Evolutionary conservation across 2,113 vertebrate genomes (phyloP).

Genomic region (Gallinago undulata): DNA sequence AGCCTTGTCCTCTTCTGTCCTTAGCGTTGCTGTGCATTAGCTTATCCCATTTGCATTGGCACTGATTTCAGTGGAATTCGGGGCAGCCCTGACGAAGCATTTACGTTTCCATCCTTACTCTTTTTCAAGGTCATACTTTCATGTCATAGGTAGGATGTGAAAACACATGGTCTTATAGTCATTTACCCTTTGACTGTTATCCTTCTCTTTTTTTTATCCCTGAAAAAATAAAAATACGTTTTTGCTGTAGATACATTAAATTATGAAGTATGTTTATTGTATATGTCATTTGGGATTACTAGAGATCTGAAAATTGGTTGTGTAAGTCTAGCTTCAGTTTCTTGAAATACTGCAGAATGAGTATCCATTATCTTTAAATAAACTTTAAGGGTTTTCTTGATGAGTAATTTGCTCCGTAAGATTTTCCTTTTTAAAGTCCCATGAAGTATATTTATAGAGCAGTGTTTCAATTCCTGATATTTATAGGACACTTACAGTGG

Average conservation of each 20-base stretch:
- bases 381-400: slow-evolving; percentile 49
- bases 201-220: not conserved
- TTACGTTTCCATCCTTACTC: not conserved
- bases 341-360: slow-evolving; percentile 17
- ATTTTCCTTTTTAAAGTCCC: slow-evolving; percentile 40
- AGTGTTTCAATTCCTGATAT: slow-evolving; percentile 24
- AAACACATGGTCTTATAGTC: not conserved
- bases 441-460: slow-evolving; percentile 49
- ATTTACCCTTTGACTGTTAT: not conserved
- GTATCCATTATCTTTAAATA: slow-evolving; percentile 49
- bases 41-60: not conserved
- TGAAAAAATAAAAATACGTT: not conserved
- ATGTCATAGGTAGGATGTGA: not conserved
- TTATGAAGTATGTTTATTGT: not conserved
- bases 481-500: slow-evolving; percentile 16
- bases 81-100: not conserved
- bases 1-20: not conserved
- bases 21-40: not conserved
- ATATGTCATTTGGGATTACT: not conserved
- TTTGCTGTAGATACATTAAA: not conserved
- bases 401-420: slow-evolving; percentile 42
- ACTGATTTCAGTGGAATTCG: not conserved
- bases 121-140: slow-evolving; percentile 1
- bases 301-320: not conserved
- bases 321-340: not conserved